A percentile compares a stretch with the other conserved stretches of the same genome.
Evolutionary conservation across 2,113 vertebrate genomes (phyloP).

Genomic region (Nothocercus julius): DNA sequence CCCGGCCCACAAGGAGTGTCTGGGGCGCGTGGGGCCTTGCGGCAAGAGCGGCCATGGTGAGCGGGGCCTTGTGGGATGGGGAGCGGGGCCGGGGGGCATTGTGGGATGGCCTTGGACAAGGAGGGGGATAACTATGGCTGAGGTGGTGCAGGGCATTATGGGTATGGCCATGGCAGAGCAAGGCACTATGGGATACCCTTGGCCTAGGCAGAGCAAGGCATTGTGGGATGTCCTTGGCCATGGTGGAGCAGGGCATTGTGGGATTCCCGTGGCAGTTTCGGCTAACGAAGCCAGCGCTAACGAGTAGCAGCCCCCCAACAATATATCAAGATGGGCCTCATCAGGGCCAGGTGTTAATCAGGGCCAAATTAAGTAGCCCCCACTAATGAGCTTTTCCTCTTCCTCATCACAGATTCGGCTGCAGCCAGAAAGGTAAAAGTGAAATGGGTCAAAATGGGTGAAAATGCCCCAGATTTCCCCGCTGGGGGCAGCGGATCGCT

Average conservation of each 20-base stretch:
- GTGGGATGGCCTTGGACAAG: not conserved
- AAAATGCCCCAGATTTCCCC: not conserved
- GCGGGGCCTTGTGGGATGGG: not conserved
- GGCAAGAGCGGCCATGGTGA: conserved; percentile 50
- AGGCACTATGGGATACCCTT: rapidly evolving
- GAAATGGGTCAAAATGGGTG: not conserved
- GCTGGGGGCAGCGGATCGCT: too few species aligned
- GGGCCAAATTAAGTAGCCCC: not conserved
- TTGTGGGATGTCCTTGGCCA: not conserved
- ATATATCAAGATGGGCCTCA: not conserved
- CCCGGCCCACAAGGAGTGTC: conserved; percentile 93
- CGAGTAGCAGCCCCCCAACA: too few species aligned
- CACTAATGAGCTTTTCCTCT: rapidly evolving
- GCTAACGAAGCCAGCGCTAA: not conserved
- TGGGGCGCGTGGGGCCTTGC: conserved; percentile 86
- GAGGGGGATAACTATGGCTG: not conserved
- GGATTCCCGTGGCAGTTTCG: not conserved
- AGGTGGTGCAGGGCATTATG: not conserved
- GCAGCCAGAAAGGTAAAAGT: conserved; percentile 72
- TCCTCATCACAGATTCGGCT: conserved; percentile 35
- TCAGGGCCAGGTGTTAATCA: not conserved
- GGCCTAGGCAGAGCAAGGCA: not conserved
- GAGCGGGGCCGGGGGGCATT: not conserved
- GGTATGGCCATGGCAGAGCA: not conserved
- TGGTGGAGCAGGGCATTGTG: not conserved